Percentiles rank a stretch among this genome's conserved stretches.
Evolutionary conservation across 2,113 vertebrate species (phyloP).

Genomic region (Dinomys branickii): DNA sequence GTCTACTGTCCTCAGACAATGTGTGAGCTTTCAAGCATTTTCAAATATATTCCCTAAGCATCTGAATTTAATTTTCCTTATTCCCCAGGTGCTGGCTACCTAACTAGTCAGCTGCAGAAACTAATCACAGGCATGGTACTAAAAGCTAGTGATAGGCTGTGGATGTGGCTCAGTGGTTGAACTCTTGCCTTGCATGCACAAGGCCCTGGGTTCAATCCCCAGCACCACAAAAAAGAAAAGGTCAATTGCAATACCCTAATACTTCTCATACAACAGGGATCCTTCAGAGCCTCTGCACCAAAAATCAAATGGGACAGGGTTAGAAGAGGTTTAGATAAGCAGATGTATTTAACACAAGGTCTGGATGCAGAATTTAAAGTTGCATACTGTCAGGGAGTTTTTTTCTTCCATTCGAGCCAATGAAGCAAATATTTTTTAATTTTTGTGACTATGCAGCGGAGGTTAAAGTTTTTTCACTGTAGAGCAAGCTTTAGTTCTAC

Average conservation of each 20-base stretch:
- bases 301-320: background rate
- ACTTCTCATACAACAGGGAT: background rate
- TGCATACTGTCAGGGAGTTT: background rate
- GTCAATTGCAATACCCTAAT: background rate
- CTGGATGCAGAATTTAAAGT: background rate
- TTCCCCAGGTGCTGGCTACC: background rate
- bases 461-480: constrained; percentile 23
- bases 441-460: background rate
- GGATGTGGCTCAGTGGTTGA: background rate
- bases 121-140: background rate
- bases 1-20: background rate
- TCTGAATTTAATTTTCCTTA: constrained; percentile 8
- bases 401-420: constrained; percentile 34
- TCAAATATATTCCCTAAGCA: background rate
- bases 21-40: background rate
- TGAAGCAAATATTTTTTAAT: constrained; percentile 49
- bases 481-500: background rate
- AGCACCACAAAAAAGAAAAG: background rate
- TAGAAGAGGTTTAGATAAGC: background rate
- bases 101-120: background rate
- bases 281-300: background rate
- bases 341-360: constrained; percentile 9
- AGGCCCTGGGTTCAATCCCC: background rate
- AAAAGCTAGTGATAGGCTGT: background rate
- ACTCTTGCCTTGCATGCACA: background rate